These are phyloP conservation scores for Ceratina calcarata DNA, from an alignment of 1,140 invertebrate genomes.

Conservation along the genomic window DNA sequence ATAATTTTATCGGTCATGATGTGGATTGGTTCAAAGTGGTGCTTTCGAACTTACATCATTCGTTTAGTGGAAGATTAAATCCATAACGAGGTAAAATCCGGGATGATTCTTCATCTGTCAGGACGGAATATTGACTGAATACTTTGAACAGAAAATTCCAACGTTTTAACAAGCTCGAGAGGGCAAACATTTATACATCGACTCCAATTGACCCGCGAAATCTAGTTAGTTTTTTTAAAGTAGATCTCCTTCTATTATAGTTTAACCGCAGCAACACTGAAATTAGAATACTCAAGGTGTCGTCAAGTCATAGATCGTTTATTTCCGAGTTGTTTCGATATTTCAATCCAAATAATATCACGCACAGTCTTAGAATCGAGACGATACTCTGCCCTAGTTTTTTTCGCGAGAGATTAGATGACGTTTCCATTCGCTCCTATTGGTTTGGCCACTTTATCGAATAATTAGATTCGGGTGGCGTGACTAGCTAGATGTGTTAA, in stretches of 20 bases:
- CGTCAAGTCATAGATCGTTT: no score
- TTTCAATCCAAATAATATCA: no score
- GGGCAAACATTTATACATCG: background rate
- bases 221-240: background rate
- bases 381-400: no score
- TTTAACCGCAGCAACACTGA: background rate
- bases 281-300: no score
- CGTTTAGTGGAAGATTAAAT: conserved; percentile 1
- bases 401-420: no score
- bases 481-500: no score
- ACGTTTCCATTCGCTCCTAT: no score
- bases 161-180: conserved; percentile 18
- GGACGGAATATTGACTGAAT: conserved; percentile 3
- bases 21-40: background rate
- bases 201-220: background rate
- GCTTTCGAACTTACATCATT: conserved; percentile 8
- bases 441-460: no score
- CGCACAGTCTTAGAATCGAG: no score
- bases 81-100: background rate
- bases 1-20: background rate
- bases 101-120: background rate
- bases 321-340: no score
- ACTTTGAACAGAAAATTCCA: conserved; percentile 18
- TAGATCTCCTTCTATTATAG: background rate
- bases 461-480: no score